These are phyloP conservation scores for Macropodus opercularis DNA, from an alignment of 2,797 vertebrate species.

Conservation along the genomic window DNA sequence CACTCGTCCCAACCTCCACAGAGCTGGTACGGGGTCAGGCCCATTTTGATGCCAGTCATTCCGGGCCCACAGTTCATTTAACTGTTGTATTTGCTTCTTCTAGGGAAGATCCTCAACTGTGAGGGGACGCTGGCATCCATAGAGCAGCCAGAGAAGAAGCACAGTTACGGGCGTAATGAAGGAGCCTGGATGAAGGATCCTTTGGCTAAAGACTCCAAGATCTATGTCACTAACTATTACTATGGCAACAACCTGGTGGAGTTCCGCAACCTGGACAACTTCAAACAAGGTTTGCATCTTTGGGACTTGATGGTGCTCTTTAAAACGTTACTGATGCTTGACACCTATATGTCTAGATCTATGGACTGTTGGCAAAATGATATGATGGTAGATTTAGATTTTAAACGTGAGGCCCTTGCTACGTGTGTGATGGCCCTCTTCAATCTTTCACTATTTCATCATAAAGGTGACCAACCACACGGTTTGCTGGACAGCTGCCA, in stretches of 20 bases:
- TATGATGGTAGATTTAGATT: no score
- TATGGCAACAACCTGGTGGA: slow-evolving; percentile 97
- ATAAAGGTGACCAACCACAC: no score
- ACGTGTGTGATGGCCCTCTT: no score
- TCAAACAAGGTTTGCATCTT: slow-evolving; percentile 89
- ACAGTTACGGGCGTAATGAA: slow-evolving; percentile 96
- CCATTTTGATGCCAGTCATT: slow-evolving; percentile 5
- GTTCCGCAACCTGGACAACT: slow-evolving; percentile 97
- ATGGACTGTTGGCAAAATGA: no score
- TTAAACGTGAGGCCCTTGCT: no score
- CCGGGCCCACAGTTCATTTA: background rate
- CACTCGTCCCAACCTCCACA: slow-evolving; percentile 71
- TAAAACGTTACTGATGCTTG: background rate
- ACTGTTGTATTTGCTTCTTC: slow-evolving; percentile 33
- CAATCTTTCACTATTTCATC: no score
- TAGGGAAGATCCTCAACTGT: slow-evolving; percentile 85
- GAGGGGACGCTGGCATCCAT: slow-evolving; percentile 92
- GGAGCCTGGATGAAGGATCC: slow-evolving; percentile 99
- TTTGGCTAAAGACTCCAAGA: slow-evolving; percentile 87
- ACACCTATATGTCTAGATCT: no score
- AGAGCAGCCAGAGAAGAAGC: slow-evolving; percentile 88
- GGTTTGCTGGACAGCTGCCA: no score
- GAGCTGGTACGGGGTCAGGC: slow-evolving; percentile 77
- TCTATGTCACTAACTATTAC: slow-evolving; percentile 98
- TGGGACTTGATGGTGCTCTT: background rate